Percentiles rank a stretch among this genome's conserved stretches.
phyloP scores from a whole-genome alignment of 2,113 vertebrate species.

The Tragelaphus imberbis region DNA sequence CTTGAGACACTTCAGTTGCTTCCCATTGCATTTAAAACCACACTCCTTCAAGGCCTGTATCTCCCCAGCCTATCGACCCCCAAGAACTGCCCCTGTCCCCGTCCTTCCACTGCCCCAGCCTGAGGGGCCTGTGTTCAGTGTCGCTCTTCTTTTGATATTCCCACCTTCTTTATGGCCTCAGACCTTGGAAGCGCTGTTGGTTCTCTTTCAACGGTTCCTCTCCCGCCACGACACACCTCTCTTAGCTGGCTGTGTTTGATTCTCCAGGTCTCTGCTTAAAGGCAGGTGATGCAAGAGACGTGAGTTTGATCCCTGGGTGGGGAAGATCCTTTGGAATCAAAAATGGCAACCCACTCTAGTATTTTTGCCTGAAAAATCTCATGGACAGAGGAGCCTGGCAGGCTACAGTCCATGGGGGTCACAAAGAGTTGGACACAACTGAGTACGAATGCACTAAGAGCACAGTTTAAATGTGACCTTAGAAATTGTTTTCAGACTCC shows the following conservation, averaged over 20 bases:
- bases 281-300: not conserved
- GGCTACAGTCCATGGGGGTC: not conserved
- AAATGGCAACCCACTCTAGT: not conserved
- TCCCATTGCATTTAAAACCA: not conserved
- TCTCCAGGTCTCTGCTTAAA: not conserved
- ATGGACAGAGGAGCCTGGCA: not conserved
- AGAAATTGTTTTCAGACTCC: not conserved
- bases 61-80: accelerated
- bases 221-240: not conserved
- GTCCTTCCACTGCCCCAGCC: accelerated
- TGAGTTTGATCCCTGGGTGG: not conserved
- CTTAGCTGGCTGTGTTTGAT: not conserved
- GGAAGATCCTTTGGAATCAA: not conserved
- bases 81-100: not conserved
- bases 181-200: not conserved
- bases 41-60: not conserved
- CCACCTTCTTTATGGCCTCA: not conserved
- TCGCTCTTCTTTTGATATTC: not conserved
- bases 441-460: accelerated
- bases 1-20: not conserved
- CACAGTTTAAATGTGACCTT: not conserved
- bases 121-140: not conserved
- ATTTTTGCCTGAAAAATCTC: not conserved
- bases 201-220: not conserved
- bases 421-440: not conserved